Conservation (phyloP, 2,888 invertebrate species). For the Clostera curtula region DNA sequence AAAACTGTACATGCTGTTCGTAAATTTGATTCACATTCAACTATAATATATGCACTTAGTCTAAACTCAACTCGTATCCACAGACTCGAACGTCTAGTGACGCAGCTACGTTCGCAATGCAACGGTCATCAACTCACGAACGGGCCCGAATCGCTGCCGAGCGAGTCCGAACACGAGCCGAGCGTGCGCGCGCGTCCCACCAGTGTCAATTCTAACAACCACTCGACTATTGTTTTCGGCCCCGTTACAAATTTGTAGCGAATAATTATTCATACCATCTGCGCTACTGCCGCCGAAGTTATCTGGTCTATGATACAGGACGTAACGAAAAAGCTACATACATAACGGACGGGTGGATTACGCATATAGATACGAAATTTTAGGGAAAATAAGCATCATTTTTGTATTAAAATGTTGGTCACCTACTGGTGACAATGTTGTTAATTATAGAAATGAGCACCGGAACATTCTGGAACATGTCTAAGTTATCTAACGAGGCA, state of each 20-base stretch:
- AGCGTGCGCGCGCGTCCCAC: slow-evolving; percentile 43
- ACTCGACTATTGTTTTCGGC: slow-evolving; percentile 70
- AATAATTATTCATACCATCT: slow-evolving; percentile 36
- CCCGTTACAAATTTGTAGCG: slow-evolving; percentile 78
- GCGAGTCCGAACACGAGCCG: slow-evolving; percentile 58
- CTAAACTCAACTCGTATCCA: slow-evolving; percentile 41
- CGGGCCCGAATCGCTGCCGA: slow-evolving; percentile 60
- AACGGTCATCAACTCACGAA: slow-evolving; percentile 56
- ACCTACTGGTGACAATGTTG: no score
- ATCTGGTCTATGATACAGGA: slow-evolving; percentile 42
- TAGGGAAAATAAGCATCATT: no score
- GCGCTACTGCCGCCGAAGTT: slow-evolving; percentile 40
- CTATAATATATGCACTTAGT: slow-evolving; percentile 14
- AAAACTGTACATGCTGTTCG: no score
- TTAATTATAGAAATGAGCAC: no score
- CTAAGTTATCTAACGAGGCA: no score
- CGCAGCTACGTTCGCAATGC: slow-evolving; percentile 69
- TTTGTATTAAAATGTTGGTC: no score
- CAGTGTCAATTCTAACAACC: slow-evolving; percentile 49
- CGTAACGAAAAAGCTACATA: slow-evolving; percentile 19
- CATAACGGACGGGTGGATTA: no score
- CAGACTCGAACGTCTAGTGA: slow-evolving; percentile 76
- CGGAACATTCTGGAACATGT: no score
- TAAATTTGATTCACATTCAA: not conserved
- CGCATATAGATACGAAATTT: no score